Evolutionary conservation across 2,888 invertebrate genomes (phyloP).

Genomic region (Ichneumon xanthorius): DNA sequence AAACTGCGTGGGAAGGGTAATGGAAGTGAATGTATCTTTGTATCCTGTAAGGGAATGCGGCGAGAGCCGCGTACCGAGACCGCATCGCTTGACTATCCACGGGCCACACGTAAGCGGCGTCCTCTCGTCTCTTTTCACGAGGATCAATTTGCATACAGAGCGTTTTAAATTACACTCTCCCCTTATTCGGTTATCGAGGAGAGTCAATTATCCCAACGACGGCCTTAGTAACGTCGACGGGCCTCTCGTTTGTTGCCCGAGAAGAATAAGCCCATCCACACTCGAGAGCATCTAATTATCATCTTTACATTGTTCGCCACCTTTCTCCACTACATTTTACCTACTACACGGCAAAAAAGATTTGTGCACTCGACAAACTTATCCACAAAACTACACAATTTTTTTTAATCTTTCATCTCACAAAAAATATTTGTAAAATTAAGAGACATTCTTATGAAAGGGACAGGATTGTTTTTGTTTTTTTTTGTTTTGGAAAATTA

Average conservation of each 20-base stretch:
- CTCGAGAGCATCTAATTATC: slow-evolving; percentile 27
- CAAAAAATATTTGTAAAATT: too few relatives aligned
- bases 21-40: slow-evolving; percentile 40
- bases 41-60: slow-evolving; percentile 52
- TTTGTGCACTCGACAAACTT: neutral
- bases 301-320: neutral
- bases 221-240: slow-evolving; percentile 26
- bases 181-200: slow-evolving; percentile 72
- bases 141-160: slow-evolving; percentile 75
- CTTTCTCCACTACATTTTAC: neutral
- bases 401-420: too few relatives aligned
- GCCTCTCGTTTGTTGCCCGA: slow-evolving; percentile 11
- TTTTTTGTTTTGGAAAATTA: too few relatives aligned
- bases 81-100: slow-evolving; percentile 27
- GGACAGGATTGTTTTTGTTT: too few relatives aligned
- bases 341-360: neutral
- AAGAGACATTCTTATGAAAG: too few relatives aligned
- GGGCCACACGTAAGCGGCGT: neutral
- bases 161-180: slow-evolving; percentile 65
- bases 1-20: slow-evolving; percentile 52
- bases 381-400: too few relatives aligned
- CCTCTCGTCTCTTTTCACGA: neutral
- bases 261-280: slow-evolving; percentile 19
- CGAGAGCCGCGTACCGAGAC: slow-evolving; percentile 50
- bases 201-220: slow-evolving; percentile 62